Evolutionary conservation across 2,888 invertebrate genomes (phyloP).

Genomic region (Dicycla oo): DNA sequence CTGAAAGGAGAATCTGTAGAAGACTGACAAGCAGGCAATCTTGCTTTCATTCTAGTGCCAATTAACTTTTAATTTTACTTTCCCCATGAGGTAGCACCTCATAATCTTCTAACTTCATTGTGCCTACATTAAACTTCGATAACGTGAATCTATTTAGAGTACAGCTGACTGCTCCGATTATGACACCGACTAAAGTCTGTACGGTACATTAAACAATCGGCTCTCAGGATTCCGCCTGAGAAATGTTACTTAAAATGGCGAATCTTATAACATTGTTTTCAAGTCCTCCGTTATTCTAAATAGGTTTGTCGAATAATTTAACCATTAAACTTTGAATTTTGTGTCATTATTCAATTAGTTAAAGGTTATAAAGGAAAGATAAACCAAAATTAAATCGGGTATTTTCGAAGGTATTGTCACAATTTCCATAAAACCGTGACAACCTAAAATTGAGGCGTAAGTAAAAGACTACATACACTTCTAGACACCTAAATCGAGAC

Average conservation of each 20-base stretch:
- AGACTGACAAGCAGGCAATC: no score
- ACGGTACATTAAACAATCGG: conserved; percentile 86
- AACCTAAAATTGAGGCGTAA: no score
- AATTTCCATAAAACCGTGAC: no score
- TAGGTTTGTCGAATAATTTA: conserved; percentile 56
- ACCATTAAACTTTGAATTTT: conserved; percentile 20
- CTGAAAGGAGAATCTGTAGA: no score
- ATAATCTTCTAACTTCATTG: conserved; percentile 56
- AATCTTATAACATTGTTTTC: conserved; percentile 64
- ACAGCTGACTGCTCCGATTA: conserved; percentile 81
- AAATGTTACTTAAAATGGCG: conserved; percentile 67
- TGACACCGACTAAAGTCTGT: conserved; percentile 78
- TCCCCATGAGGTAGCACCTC: conserved; percentile 10
- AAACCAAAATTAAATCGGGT: no score
- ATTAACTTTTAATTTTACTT: not conserved
- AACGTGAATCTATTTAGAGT: conserved; percentile 74
- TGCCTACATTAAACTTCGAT: conserved; percentile 71
- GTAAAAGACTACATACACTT: no score
- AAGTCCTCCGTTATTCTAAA: conserved; percentile 56
- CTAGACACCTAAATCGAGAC: no score
- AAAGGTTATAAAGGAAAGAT: conserved; percentile 5
- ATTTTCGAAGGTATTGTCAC: no score
- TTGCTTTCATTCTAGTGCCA: not conserved
- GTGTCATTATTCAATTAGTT: conserved; percentile 43
- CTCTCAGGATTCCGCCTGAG: conserved; percentile 59